Evolutionary conservation across 2,113 vertebrate species (phyloP).

Genomic region (Xenopus tropicalis): DNA sequence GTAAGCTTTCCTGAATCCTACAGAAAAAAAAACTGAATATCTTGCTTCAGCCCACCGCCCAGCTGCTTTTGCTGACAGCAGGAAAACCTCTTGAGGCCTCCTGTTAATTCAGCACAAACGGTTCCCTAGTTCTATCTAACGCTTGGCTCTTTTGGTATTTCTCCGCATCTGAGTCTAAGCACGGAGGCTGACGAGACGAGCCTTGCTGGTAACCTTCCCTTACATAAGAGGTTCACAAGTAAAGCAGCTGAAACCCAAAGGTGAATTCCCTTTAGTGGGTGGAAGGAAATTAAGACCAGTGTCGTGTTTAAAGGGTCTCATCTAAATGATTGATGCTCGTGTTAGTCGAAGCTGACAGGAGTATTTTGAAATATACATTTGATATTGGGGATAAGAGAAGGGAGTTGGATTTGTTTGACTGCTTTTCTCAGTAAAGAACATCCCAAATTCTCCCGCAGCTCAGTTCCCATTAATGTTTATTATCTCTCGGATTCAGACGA

Average conservation of each 20-base stretch:
- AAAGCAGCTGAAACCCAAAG: background rate
- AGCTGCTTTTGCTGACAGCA: constrained; percentile 39
- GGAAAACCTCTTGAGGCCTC: constrained; percentile 35
- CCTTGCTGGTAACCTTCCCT: background rate
- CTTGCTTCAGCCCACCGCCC: constrained; percentile 29
- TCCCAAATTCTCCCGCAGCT: background rate
- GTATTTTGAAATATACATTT: background rate
- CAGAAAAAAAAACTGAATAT: constrained; percentile 5
- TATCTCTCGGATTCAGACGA: too few relatives aligned
- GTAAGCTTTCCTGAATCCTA: constrained; percentile 8
- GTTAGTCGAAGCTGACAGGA: background rate
- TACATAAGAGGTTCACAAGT: background rate
- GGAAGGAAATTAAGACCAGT: background rate
- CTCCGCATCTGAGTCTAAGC: background rate
- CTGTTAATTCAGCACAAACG: constrained; percentile 40
- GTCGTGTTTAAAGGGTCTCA: background rate
- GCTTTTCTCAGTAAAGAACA: background rate
- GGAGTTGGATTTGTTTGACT: background rate
- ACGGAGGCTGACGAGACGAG: background rate
- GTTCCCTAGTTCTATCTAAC: constrained; percentile 24
- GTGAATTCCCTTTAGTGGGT: background rate
- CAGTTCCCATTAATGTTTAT: background rate
- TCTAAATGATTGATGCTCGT: background rate
- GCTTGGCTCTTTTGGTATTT: constrained; percentile 7
- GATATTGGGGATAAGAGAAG: background rate